These are phyloP conservation scores for Iselma pallidipennis DNA, from an alignment of 2,888 invertebrate genomes.

Conservation along the genomic window DNA sequence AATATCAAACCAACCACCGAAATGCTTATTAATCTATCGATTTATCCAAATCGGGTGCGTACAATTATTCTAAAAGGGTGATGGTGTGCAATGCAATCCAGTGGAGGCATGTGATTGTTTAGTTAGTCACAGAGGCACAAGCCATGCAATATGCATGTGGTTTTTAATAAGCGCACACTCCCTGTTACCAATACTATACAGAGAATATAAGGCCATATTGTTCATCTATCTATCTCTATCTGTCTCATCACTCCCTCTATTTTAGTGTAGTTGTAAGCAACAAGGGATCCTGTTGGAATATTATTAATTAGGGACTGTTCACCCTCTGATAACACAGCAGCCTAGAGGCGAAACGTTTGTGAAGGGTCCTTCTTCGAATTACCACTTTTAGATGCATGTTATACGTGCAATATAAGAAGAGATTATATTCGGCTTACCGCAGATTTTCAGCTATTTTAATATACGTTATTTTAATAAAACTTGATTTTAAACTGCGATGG, in stretches of 20 bases:
- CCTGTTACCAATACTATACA: conserved; percentile 19
- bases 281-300: conserved; percentile 34
- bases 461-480: neutral
- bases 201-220: neutral
- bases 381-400: conserved; percentile 27
- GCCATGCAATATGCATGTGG: conserved; percentile 49
- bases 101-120: conserved; percentile 34
- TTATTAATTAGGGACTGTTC: conserved; percentile 48
- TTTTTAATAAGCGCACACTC: conserved; percentile 47
- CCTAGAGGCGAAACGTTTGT: conserved; percentile 31
- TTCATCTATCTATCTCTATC: neutral
- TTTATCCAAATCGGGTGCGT: neutral
- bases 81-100: conserved; percentile 18
- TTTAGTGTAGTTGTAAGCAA: conserved; percentile 5
- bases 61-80: neutral
- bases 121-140: conserved; percentile 34
- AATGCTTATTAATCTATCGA: neutral
- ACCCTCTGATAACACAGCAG: conserved; percentile 35
- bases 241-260: conserved; percentile 3
- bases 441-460: conserved; percentile 19
- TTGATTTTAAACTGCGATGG: neutral
- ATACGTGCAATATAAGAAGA: conserved; percentile 6
- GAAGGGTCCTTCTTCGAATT: conserved; percentile 34
- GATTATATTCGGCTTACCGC: conserved; percentile 19
- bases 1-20: neutral